Evolutionary conservation across 2,888 invertebrate species (phyloP).

Genomic region (Myopa tessellatipennis): DNA sequence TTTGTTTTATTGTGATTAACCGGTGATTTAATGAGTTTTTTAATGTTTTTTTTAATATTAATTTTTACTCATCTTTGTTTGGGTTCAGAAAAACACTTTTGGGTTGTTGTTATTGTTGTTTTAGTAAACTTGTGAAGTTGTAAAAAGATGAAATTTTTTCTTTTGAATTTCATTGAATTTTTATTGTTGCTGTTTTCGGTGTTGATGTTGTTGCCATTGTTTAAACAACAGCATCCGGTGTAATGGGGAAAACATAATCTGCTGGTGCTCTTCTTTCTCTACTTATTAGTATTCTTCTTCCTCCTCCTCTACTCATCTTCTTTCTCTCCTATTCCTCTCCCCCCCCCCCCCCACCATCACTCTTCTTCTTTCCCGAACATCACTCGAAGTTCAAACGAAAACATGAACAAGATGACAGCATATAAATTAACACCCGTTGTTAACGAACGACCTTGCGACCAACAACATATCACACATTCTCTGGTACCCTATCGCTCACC

Average conservation of each 20-base stretch:
- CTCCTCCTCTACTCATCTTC: neutral
- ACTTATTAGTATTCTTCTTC: no score
- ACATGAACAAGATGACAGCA: neutral
- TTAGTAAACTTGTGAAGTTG: neutral
- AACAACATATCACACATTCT: neutral
- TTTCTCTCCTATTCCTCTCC: neutral
- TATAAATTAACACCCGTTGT: neutral
- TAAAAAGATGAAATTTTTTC: neutral
- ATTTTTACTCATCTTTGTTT: constrained; percentile 1
- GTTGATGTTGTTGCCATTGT: neutral
- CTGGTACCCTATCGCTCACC: neutral
- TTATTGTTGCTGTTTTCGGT: neutral
- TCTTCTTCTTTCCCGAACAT: neutral
- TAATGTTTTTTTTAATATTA: neutral
- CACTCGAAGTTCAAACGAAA: neutral
- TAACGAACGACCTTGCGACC: constrained; percentile 20
- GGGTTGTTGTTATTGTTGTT: constrained; percentile 14
- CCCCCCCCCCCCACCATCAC: neutral
- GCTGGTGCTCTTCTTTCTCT: no score
- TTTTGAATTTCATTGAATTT: neutral
- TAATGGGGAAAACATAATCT: no score
- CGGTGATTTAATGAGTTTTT: neutral
- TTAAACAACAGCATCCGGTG: no score
- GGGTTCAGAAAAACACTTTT: neutral
- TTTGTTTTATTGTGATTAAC: no score